Conservation (phyloP, 92 coral and sea anemone species). For the Phymanthus crucifer region DNA sequence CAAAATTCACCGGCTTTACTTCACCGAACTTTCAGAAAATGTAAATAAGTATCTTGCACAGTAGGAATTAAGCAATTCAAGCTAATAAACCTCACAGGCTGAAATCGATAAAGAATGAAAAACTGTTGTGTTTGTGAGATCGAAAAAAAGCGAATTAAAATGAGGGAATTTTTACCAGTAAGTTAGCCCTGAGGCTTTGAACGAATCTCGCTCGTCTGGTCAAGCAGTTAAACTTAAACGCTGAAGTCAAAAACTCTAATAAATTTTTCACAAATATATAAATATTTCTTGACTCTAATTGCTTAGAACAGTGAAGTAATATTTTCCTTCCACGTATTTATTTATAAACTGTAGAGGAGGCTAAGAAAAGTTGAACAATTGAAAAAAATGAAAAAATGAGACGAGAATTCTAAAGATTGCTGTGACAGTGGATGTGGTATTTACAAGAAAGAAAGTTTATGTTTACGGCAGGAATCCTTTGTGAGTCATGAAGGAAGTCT, state of each 20-base stretch:
- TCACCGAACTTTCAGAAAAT: conserved; percentile 1
- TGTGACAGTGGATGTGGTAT: not conserved
- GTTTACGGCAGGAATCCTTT: not conserved
- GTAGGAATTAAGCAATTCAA: conserved; percentile 14
- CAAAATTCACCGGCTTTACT: not conserved
- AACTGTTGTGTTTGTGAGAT: not conserved
- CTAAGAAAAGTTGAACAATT: not conserved
- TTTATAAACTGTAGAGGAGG: not conserved
- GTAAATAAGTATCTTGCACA: conserved; percentile 6
- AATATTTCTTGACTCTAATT: not conserved
- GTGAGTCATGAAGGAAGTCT: not conserved
- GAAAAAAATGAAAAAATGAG: not conserved
- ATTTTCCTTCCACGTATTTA: not conserved
- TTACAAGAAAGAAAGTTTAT: not conserved
- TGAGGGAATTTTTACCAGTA: not conserved
- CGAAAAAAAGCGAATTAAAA: conserved; percentile 1
- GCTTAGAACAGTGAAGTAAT: not conserved
- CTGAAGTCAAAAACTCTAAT: not conserved
- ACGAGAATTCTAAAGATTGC: not conserved
- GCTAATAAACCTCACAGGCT: conserved; percentile 15
- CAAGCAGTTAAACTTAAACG: not conserved
- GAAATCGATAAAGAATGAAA: conserved; percentile 9
- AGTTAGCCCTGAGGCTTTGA: not conserved
- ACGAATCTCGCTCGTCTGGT: not conserved
- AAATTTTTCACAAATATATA: not conserved